Conservation (phyloP, 2,797 vertebrate species). For the Dromococcyx pavoninus region DNA sequence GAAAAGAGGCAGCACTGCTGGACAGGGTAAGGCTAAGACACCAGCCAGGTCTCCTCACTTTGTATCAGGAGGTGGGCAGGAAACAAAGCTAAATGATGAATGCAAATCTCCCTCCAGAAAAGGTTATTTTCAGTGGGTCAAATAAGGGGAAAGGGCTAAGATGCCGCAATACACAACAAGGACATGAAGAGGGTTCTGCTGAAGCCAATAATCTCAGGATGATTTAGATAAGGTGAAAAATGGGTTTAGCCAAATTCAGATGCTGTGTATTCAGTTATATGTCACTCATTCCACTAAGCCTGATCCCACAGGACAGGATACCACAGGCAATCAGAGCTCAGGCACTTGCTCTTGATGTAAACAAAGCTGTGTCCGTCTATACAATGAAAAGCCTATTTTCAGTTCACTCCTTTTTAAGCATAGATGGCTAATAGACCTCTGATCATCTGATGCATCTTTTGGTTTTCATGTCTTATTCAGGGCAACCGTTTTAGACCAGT, state of each 20-base stretch:
- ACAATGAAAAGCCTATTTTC: background rate
- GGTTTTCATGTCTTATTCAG: background rate
- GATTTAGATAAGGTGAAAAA: background rate
- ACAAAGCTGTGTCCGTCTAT: background rate
- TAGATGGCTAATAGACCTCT: background rate
- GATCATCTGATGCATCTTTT: background rate
- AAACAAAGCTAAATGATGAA: background rate
- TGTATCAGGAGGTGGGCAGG: no score
- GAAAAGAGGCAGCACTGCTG: rapidly evolving
- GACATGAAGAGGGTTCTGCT: background rate
- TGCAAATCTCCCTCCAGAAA: background rate
- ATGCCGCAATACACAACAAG: rapidly evolving
- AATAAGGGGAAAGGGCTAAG: background rate
- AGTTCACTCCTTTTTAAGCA: background rate
- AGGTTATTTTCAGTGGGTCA: background rate
- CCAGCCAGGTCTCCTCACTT: rapidly evolving
- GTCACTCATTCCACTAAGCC: background rate
- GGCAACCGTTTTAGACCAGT: background rate
- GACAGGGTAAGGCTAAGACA: background rate
- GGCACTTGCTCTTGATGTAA: background rate
- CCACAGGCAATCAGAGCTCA: background rate
- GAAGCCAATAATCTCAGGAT: background rate
- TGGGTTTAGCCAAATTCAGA: background rate
- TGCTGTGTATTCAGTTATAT: background rate
- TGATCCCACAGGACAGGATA: background rate